Percentiles rank a stretch among this genome's conserved stretches.
Conservation (phyloP, 2,888 invertebrate species). For the Linnaemya tessellans region DNA sequence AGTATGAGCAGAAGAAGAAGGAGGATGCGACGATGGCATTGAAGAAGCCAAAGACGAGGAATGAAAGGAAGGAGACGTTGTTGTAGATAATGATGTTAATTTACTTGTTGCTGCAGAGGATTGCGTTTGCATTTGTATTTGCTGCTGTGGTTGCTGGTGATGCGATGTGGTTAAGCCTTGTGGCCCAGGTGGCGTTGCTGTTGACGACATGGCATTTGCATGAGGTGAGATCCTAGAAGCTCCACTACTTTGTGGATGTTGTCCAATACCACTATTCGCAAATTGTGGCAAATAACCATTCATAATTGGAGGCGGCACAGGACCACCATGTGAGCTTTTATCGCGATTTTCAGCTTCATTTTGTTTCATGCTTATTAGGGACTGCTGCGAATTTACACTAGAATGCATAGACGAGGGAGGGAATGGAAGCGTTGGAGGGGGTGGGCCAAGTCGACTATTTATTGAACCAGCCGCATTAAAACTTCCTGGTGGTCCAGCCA, state of each 20-base stretch:
- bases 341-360: conserved; percentile 67
- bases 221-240: conserved; percentile 73
- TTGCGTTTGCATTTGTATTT: conserved; percentile 65
- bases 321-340: conserved; percentile 41
- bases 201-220: conserved; percentile 65
- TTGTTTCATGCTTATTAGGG: conserved; percentile 61
- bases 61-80: conserved; percentile 69
- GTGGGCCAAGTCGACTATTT: conserved; percentile 77
- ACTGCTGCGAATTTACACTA: conserved; percentile 44
- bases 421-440: conserved; percentile 71
- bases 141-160: conserved; percentile 64
- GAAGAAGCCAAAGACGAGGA: conserved; percentile 52
- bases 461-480: conserved; percentile 67
- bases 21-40: conserved; percentile 30
- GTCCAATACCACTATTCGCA: conserved; percentile 65
- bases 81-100: conserved; percentile 61
- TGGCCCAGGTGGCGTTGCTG: conserved; percentile 57
- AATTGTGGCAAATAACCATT: conserved; percentile 73
- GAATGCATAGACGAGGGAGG: conserved; percentile 65
- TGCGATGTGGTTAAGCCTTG: conserved; percentile 58
- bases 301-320: conserved; percentile 66
- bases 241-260: conserved; percentile 63
- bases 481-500: conserved; percentile 59
- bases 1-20: conserved; percentile 40
- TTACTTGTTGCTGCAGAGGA: conserved; percentile 71